A percentile compares a stretch with the other conserved stretches of the same genome.
Conservation (phyloP, 2,888 invertebrate genomes). For the Lycocerus yunnanus region DNA sequence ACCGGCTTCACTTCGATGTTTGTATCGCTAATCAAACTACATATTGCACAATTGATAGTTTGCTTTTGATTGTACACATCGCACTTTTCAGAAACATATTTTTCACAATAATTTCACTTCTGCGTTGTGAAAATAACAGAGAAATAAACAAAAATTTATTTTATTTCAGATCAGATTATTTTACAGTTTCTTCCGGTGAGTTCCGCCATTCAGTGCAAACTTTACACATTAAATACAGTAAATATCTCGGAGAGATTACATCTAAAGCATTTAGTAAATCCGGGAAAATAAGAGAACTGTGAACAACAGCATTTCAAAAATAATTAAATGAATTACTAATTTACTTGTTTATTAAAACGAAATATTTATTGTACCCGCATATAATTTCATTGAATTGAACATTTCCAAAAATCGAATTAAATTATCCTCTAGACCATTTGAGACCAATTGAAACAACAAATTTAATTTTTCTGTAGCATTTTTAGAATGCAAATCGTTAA, state of each 20-base stretch:
- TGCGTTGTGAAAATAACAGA: not conserved
- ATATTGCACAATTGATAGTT: not conserved
- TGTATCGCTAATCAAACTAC: not conserved
- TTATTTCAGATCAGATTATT: not conserved
- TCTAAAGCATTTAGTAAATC: not conserved
- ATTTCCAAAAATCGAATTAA: not conserved
- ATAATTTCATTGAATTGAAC: too few relatives aligned
- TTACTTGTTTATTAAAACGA: not conserved
- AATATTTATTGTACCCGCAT: too few relatives aligned
- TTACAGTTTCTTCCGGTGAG: not conserved
- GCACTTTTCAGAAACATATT: not conserved
- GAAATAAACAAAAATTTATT: not conserved
- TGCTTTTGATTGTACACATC: not conserved
- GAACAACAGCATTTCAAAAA: not conserved
- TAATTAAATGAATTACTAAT: not conserved
- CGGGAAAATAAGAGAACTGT: not conserved
- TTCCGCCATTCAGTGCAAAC: not conserved
- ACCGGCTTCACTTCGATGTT: not conserved
- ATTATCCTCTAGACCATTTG: not conserved
- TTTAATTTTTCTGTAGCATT: not conserved
- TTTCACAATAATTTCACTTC: not conserved
- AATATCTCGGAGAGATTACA: not conserved
- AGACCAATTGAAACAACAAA: not conserved
- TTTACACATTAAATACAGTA: not conserved
- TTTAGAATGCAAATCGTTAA: not conserved